Percentiles rank a stretch among this genome's conserved stretches.
phyloP scores from a whole-genome alignment of 2,113 vertebrate species.

The Thunnus maccoyii region DNA sequence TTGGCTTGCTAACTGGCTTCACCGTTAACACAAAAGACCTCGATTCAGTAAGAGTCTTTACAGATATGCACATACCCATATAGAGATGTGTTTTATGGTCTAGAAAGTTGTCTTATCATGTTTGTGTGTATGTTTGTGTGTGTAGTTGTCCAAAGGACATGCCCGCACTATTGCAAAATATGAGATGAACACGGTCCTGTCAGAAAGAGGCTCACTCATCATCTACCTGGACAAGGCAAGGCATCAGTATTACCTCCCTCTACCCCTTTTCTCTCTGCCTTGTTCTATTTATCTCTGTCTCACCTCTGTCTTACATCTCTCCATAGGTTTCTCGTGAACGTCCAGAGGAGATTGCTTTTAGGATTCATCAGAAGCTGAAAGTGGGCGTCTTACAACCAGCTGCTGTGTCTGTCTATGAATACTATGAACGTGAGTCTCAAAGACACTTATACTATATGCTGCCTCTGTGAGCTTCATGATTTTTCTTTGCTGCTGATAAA shows the following conservation, averaged over 20 bases:
- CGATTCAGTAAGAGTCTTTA: slow-evolving; percentile 63
- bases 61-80: not conserved
- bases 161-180: slow-evolving; percentile 87
- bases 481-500: not conserved
- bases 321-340: slow-evolving; percentile 75
- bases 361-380: slow-evolving; percentile 78
- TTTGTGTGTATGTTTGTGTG: slow-evolving; percentile 13
- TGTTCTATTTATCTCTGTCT: not conserved
- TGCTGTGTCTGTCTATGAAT: slow-evolving; percentile 87
- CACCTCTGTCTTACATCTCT: not conserved
- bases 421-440: slow-evolving; percentile 78
- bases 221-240: slow-evolving; percentile 90
- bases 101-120: not conserved
- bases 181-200: slow-evolving; percentile 79
- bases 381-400: slow-evolving; percentile 87
- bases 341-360: slow-evolving; percentile 81
- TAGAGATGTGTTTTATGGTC: too few relatives aligned
- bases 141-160: slow-evolving; percentile 80
- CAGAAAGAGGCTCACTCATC: slow-evolving; percentile 87
- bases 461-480: not conserved
- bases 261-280: not conserved
- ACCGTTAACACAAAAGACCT: slow-evolving; percentile 77
- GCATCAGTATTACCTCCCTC: not conserved
- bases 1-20: slow-evolving; percentile 85
- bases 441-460: not conserved